Percentiles rank a stretch among this genome's conserved stretches.
These are phyloP conservation scores for Carposina sasakii DNA, from an alignment of 1,140 invertebrate species.

Conservation along the genomic window DNA sequence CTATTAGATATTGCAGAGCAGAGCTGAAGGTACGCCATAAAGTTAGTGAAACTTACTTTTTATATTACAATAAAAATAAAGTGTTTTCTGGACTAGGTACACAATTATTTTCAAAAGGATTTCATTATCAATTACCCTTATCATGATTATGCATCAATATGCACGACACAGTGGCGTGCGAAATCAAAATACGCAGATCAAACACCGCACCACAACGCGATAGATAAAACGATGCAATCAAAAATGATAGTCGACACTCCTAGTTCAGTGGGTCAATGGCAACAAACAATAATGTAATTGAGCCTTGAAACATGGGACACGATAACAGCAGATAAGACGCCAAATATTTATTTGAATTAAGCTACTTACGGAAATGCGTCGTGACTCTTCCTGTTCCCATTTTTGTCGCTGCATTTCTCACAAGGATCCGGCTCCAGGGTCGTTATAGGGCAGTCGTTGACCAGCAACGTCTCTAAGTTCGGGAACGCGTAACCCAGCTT, in stretches of 20 bases:
- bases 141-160: too few relatives aligned
- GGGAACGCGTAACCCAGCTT: slow-evolving; percentile 90
- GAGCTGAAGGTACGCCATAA: too few relatives aligned
- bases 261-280: slow-evolving; percentile 45
- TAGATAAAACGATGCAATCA: too few relatives aligned
- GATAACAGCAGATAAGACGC: not conserved
- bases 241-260: not conserved
- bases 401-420: slow-evolving; percentile 53
- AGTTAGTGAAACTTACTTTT: too few relatives aligned
- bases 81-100: too few relatives aligned
- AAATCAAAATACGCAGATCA: too few relatives aligned
- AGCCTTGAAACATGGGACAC: not conserved
- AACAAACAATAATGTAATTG: slow-evolving; percentile 16
- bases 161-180: too few relatives aligned
- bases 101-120: too few relatives aligned
- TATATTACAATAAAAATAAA: too few relatives aligned
- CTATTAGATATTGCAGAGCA: too few relatives aligned
- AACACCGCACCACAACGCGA: too few relatives aligned
- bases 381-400: slow-evolving; percentile 61
- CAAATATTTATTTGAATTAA: not conserved
- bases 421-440: slow-evolving; percentile 73
- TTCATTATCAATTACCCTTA: too few relatives aligned
- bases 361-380: slow-evolving; percentile 60
- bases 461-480: slow-evolving; percentile 84
- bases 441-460: slow-evolving; percentile 88